Base-by-base conservation (phyloP, 2,888 invertebrate species). In the Drosophila mimetica region DNA sequence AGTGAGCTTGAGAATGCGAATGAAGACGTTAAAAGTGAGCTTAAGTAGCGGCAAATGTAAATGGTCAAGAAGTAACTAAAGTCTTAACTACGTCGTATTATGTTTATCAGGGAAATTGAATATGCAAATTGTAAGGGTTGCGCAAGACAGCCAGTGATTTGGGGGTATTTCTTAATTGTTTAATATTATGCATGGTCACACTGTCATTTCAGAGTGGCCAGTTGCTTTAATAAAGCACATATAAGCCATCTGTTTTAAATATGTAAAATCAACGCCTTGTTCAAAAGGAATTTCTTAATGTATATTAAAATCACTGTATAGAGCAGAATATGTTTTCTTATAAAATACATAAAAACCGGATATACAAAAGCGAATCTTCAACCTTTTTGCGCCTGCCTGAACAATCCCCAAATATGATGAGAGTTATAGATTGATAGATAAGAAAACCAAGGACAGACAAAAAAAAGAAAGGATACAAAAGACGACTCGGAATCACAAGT, bases 1-100 rank as follows among this genome's bases (percentile, higher is more conserved):
- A 58, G 39, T 32, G 28, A 30, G 74, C 60, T 28, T 74, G 85
- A 76, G 55, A 76, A 47, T 39, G 58, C 58, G 13, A 39, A 58
- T 59, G 30, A 41, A 39, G 59, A 37, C 4, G 58, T 58, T 18
- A 58, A 57, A 58, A 58, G 58, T 58, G 58, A 55, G 55, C 57
- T 58, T 16, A 58, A 57, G 58, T 39, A 58, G 20, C 36, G 22
- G 37, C 25, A 22, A 34, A 16, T 55, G 34, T 34, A 52, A 55
- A 53, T 55, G 34, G 54, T 34, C 54, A 54, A 16, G 32, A 14
- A 16, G 32, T 16, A 22, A 13, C 7, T 7, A 18, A 28, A 34
- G 28, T 55, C 37, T 20, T 16, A 28, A 4, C 9, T 20, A 11
- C 6, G n/a, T 2, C n/a, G 28, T 20, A 44, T 34, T 25, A 18